These are phyloP conservation scores for Simalia tracyae DNA, from an alignment of 2,797 vertebrate genomes.

Conservation along the genomic window DNA sequence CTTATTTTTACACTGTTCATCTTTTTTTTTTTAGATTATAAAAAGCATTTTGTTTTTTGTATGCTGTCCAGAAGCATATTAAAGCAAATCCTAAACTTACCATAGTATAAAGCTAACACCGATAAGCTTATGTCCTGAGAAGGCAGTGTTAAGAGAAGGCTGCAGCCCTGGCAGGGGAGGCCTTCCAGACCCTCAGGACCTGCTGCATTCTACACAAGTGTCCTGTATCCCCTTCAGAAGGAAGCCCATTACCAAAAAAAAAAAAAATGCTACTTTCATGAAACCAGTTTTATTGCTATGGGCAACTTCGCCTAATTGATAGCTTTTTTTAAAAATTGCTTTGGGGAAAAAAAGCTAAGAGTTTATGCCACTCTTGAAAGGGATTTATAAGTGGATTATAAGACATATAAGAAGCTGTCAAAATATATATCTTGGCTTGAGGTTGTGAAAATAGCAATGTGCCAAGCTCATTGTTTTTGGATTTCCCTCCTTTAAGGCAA, in stretches of 20 bases:
- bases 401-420: not conserved
- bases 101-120: not conserved
- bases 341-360: not conserved
- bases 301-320: not conserved
- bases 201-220: no score
- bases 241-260: not conserved
- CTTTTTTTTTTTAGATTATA: not conserved
- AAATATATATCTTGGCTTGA: not conserved
- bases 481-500: constrained; percentile 77
- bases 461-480: not conserved
- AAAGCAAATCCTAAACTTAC: not conserved
- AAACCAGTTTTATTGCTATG: not conserved
- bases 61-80: not conserved
- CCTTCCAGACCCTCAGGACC: not conserved
- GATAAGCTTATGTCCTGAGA: not conserved
- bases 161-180: not conserved
- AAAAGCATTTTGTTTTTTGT: not conserved
- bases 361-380: not conserved
- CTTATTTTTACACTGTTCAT: not conserved
- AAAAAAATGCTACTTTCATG: not conserved
- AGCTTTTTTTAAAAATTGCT: not conserved
- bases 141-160: not conserved
- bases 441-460: not conserved
- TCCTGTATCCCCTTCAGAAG: not conserved
- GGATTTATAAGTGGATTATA: not conserved